Conservation (phyloP, 2,113 vertebrate species). For the Stegostoma tigrinum region DNA sequence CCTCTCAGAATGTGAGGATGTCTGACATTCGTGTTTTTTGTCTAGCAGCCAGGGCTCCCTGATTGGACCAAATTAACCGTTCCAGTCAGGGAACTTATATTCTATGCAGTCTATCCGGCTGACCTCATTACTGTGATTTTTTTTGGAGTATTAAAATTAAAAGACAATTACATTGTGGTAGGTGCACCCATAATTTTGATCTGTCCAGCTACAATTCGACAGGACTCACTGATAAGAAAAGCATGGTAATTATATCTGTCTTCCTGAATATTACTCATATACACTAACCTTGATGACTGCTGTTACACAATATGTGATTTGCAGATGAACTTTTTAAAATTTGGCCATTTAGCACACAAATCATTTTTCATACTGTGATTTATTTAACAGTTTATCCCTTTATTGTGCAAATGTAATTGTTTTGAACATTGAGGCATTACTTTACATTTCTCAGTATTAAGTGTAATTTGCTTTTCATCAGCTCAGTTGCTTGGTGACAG, state of each 20-base stretch:
- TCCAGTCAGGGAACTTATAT: too few species aligned
- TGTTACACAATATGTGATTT: neutral
- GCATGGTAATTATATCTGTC: neutral
- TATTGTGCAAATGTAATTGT: slow-evolving; percentile 9
- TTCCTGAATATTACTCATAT: neutral
- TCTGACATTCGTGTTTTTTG: too few species aligned
- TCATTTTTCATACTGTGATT: neutral
- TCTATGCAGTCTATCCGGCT: too few species aligned
- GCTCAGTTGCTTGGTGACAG: slow-evolving; percentile 5
- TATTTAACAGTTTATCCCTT: neutral
- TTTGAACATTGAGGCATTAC: neutral
- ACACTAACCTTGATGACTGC: neutral
- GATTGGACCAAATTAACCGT: too few species aligned
- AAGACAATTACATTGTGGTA: neutral
- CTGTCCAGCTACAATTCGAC: neutral
- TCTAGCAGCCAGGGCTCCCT: too few species aligned
- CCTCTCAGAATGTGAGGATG: too few species aligned
- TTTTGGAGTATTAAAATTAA: neutral
- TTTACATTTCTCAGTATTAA: slow-evolving; percentile 12
- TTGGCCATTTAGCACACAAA: neutral
- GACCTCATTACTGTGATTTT: neutral
- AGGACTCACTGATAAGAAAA: neutral
- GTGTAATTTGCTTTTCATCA: neutral
- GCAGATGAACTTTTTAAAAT: neutral
- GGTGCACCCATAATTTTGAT: neutral